Evolutionary conservation across 2,797 vertebrate species (phyloP).

Genomic region (Dipus sagitta): DNA sequence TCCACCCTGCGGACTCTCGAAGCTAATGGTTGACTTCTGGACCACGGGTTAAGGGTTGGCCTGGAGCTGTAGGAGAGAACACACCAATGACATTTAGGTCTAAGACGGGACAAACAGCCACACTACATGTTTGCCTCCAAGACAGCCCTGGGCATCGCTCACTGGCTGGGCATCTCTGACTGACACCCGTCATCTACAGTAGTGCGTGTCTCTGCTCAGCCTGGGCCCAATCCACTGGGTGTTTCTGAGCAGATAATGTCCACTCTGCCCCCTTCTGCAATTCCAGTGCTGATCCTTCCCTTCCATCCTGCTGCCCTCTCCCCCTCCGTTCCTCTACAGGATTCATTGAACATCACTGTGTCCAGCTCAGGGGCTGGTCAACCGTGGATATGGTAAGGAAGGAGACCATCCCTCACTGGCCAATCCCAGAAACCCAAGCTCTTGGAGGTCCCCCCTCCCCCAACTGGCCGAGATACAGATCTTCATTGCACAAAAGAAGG

Average conservation of each 20-base stretch:
- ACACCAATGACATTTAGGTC: neutral
- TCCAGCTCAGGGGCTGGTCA: neutral
- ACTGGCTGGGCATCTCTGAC: no score
- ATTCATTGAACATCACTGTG: neutral
- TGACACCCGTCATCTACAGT: rapidly evolving
- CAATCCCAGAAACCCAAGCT: neutral
- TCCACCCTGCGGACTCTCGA: no score
- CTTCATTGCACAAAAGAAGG: neutral
- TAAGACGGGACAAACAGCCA: neutral
- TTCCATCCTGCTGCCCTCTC: neutral
- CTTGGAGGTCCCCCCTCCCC: neutral
- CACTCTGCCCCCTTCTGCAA: neutral
- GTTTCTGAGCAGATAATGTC: neutral
- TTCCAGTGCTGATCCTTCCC: neutral
- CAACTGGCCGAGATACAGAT: neutral
- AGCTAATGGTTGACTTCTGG: neutral
- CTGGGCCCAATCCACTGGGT: neutral
- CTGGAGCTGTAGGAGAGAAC: neutral
- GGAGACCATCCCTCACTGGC: neutral
- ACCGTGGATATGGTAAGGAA: neutral
- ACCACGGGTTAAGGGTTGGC: neutral
- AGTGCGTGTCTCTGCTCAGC: neutral
- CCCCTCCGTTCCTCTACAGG: neutral
- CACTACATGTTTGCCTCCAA: neutral
- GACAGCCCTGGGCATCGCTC: neutral